Evolutionary conservation across 2,797 vertebrate genomes (phyloP), one percentile per base, ranked within the genome.

Genomic region (Clarias platycephalus): DNA sequence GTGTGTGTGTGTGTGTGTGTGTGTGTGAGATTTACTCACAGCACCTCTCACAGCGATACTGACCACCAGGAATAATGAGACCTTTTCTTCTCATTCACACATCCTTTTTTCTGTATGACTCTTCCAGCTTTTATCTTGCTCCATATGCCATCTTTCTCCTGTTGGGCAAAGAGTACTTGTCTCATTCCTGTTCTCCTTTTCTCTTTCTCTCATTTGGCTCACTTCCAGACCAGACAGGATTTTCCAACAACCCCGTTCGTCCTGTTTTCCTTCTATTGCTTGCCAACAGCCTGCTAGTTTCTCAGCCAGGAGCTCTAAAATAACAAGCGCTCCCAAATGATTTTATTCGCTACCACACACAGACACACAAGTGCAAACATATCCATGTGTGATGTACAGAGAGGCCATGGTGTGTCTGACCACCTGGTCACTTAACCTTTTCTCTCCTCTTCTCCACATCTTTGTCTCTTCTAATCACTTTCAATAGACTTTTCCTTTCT

Each of bases 271-370:
- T 80, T 83, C 79, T 83, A 7, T 87, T 83, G 81, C 84, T 86
- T 81, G 82, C 84, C 87, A 86, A 83, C 58, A 86, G 84, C 12
- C 49, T 53, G 12, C 49, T n/a, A 83, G 67, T 89, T 89, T 85
- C 87, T 72, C 79, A 86, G 81, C 84, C 86, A 87, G 89, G 78
- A 86, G 87, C 87, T 90, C 86, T 87, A 83, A 90, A 88, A 86
- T 88, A 89, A 87, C 86, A 86, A 86, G 85, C 71, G 68, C 68
- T 86, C 82, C 81, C 83, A 85, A 86, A 88, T 85, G 85, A 88
- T 86, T 81, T 26, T 67, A 67, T 67, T 81, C 66, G 2, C 64
- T 70, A 68, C 3, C 80, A 57, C 64, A 62, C 55, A 34, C 55
- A 20, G 72, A 22, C 44, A 49, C 64, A 60, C 76, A 84, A 26